Percentiles rank a stretch among this genome's conserved stretches.
Conservation (phyloP, 2,888 invertebrate genomes). For the Philonicus albiceps region DNA sequence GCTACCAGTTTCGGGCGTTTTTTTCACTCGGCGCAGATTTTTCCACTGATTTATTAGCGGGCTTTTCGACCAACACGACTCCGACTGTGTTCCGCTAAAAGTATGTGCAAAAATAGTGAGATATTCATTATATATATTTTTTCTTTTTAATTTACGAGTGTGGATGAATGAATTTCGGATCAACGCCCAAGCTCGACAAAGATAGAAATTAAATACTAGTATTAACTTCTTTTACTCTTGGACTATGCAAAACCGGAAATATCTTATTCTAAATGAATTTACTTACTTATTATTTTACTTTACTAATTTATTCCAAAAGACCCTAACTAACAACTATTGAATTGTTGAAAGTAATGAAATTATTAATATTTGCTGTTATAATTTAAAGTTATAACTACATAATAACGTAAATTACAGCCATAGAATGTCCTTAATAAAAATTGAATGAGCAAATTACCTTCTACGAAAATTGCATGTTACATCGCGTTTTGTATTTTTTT, state of each 20-base stretch:
- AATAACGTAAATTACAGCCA: too few relatives aligned
- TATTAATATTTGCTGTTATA: too few relatives aligned
- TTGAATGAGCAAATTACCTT: neutral
- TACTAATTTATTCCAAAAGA: neutral
- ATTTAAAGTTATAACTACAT: neutral
- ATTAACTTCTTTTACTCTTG: neutral
- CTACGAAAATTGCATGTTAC: neutral
- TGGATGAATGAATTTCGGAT: neutral
- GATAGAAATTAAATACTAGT: neutral
- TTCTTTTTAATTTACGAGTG: neutral
- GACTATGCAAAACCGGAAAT: too few relatives aligned
- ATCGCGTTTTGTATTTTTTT: neutral
- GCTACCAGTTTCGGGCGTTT: constrained; percentile 55
- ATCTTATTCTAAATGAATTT: neutral
- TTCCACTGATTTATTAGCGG: constrained; percentile 25
- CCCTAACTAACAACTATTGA: neutral
- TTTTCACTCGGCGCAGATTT: constrained; percentile 10
- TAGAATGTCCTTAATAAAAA: neutral
- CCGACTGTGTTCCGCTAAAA: neutral
- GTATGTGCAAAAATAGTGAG: constrained; percentile 27
- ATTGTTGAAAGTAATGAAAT: neutral
- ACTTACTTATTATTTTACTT: neutral
- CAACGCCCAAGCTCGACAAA: neutral
- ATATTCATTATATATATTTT: neutral
- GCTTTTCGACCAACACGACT: constrained; percentile 3